Percentiles rank a stretch among this genome's conserved stretches.
Evolutionary conservation across 2,113 vertebrate genomes (phyloP).

Genomic region (Gavialis gangeticus): DNA sequence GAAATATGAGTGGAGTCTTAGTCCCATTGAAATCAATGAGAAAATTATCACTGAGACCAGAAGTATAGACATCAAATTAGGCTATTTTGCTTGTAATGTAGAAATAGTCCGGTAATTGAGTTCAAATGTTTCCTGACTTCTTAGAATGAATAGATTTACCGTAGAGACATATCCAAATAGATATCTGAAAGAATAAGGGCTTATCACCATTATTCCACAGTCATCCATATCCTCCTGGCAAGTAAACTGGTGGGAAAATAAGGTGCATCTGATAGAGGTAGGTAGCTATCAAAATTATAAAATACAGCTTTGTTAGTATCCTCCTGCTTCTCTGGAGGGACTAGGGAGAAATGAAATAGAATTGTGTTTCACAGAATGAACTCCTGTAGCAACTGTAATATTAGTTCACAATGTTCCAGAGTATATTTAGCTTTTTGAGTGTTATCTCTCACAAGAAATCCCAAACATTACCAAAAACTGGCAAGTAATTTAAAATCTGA

Average conservation of each 20-base stretch:
- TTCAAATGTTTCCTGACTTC: background rate
- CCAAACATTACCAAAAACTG: slow-evolving; percentile 37
- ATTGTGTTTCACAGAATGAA: slow-evolving; percentile 21
- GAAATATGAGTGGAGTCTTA: background rate
- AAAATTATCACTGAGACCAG: background rate
- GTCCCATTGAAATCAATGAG: background rate
- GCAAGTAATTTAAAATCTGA: background rate
- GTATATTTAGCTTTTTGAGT: slow-evolving; percentile 31
- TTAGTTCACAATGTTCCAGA: slow-evolving; percentile 19
- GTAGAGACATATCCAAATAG: background rate
- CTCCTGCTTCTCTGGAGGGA: slow-evolving; percentile 22
- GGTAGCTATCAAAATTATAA: slow-evolving; percentile 40
- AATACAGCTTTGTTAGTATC: slow-evolving; percentile 33
- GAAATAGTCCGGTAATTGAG: rapidly evolving
- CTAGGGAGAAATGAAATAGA: slow-evolving; percentile 43
- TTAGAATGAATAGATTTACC: background rate
- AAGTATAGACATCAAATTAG: background rate
- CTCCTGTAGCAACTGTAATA: background rate
- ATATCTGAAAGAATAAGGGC: slow-evolving; percentile 25
- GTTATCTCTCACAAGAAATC: slow-evolving; percentile 17
- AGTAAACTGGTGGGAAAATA: slow-evolving; percentile 40
- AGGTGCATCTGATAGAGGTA: slow-evolving; percentile 7
- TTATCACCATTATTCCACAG: background rate
- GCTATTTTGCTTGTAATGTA: background rate
- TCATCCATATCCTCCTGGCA: slow-evolving; percentile 7